Evolutionary conservation across 2,888 invertebrate species (phyloP).

Genomic region (Spisula subtruncata): DNA sequence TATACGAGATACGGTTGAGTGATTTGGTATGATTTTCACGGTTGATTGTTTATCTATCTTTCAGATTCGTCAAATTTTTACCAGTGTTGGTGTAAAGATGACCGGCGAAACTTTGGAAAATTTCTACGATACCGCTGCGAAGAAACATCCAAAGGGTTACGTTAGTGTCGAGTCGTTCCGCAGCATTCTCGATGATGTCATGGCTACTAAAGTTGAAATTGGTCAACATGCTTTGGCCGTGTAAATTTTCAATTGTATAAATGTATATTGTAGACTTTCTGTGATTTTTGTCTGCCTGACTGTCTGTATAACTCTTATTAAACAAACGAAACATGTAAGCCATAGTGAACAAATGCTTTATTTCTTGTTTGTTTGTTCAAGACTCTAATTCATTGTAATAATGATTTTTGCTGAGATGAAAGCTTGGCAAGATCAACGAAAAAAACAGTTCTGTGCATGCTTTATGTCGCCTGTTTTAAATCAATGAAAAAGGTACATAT

Average conservation of each 20-base stretch:
- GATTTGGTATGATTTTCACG: no score
- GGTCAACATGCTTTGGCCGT: conserved; percentile 76
- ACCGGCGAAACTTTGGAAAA: conserved; percentile 84
- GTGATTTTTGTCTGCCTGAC: not conserved
- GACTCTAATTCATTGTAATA: not conserved
- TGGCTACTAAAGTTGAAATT: conserved; percentile 73
- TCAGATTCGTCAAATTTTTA: conserved; percentile 85
- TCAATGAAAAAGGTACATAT: no score
- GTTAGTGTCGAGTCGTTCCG: conserved; percentile 87
- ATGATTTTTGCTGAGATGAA: not conserved
- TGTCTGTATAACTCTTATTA: not conserved
- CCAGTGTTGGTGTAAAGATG: conserved; percentile 84
- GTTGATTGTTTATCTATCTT: not conserved
- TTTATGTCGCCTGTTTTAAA: no score
- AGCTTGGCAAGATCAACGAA: no score
- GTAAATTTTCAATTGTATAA: conserved; percentile 53
- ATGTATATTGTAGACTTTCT: not conserved
- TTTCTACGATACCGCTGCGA: conserved; percentile 82
- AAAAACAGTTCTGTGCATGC: no score
- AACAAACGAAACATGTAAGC: not conserved
- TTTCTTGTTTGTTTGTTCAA: not conserved
- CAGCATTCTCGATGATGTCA: conserved; percentile 83
- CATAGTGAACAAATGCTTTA: not conserved
- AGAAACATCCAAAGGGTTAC: conserved; percentile 84
- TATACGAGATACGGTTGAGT: not conserved